These are phyloP conservation scores for Brenthis ino DNA, from an alignment of 2,888 invertebrate genomes.

Conservation along the genomic window DNA sequence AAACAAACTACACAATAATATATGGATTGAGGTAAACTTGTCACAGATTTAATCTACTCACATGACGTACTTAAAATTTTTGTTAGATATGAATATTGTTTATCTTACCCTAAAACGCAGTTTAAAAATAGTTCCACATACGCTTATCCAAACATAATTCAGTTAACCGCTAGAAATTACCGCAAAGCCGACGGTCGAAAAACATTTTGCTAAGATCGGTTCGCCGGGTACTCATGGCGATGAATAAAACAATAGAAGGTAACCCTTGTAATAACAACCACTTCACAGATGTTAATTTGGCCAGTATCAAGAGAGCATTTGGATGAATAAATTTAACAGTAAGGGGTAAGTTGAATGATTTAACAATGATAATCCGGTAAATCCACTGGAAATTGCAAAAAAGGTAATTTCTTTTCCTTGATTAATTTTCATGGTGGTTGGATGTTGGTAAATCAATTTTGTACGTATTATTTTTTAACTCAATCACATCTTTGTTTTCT, in stretches of 20 bases:
- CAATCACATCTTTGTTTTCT: too few species aligned
- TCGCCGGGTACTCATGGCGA: conserved; percentile 4
- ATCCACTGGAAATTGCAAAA: neutral
- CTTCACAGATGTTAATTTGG: conserved; percentile 17
- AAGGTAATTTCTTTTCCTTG: too few species aligned
- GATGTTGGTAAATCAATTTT: too few species aligned
- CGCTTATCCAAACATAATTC: neutral
- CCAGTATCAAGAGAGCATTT: conserved; percentile 15
- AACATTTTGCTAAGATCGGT: conserved; percentile 14
- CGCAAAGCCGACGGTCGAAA: conserved; percentile 8
- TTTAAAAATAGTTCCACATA: neutral
- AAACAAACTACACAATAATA: too few species aligned
- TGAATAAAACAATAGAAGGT: conserved; percentile 23
- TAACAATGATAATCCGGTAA: conserved; percentile 11
- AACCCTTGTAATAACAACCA: conserved; percentile 18
- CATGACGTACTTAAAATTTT: too few species aligned
- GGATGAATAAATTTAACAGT: conserved; percentile 9
- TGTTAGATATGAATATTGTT: too few species aligned
- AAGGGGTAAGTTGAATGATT: conserved; percentile 9
- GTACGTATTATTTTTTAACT: too few species aligned
- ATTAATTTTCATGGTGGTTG: too few species aligned
- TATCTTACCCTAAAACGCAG: neutral
- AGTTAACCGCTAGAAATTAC: conserved; percentile 9
- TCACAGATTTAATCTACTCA: too few species aligned
- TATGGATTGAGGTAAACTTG: too few species aligned